Conservation (phyloP, 1,140 invertebrate species). For the Penaeus chinensis region DNA sequence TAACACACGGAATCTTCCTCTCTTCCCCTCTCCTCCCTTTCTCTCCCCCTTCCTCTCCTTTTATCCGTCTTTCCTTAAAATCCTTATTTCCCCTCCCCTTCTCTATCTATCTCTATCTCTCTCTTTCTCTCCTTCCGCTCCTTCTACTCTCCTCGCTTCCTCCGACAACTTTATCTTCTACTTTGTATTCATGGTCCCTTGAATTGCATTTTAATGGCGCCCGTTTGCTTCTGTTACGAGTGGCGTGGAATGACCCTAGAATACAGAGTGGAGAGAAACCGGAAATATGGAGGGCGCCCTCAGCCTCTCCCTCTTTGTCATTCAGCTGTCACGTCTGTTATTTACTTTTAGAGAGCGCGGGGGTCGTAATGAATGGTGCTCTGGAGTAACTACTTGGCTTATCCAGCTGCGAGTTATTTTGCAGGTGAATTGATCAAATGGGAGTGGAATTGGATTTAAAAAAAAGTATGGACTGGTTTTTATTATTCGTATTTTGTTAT, state of each 20-base stretch:
- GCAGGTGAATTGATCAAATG: neutral
- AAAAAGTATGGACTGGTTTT: neutral
- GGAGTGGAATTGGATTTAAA: neutral
- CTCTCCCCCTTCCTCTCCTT: neutral
- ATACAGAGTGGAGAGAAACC: slow-evolving; percentile 15
- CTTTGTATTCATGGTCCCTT: slow-evolving; percentile 54
- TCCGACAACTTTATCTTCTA: slow-evolving; percentile 46
- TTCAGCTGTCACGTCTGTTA: neutral
- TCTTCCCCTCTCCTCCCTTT: neutral
- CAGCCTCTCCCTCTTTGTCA: neutral
- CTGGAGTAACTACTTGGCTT: too few relatives aligned
- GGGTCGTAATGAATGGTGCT: neutral
- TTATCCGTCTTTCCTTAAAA: neutral
- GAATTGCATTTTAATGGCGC: slow-evolving; percentile 56
- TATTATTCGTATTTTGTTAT: neutral
- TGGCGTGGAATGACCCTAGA: slow-evolving; percentile 36
- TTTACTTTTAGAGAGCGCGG: slow-evolving; percentile 1
- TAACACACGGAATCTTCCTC: neutral
- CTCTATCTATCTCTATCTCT: neutral
- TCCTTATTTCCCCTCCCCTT: neutral
- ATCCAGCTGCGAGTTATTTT: too few relatives aligned
- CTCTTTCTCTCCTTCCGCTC: neutral
- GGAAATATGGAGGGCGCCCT: slow-evolving; percentile 10
- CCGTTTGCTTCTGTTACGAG: slow-evolving; percentile 50
- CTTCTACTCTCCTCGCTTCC: neutral